These are phyloP conservation scores for Falco naumanni DNA, from an alignment of 2,797 vertebrate species.

Conservation along the genomic window DNA sequence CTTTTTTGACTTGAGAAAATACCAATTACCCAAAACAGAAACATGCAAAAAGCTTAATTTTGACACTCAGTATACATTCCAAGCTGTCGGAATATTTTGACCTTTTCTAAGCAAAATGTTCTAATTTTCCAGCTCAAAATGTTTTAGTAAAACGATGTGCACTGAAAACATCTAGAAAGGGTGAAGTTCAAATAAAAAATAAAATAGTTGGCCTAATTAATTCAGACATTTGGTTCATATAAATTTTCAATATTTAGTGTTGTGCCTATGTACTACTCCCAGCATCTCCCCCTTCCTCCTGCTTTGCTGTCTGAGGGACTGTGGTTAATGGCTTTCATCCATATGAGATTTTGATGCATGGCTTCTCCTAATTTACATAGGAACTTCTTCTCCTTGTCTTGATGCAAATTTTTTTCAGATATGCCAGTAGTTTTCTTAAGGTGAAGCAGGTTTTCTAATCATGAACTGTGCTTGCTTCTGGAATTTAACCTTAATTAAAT, in stretches of 20 bases:
- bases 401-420: background rate
- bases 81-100: background rate
- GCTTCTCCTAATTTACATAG: background rate
- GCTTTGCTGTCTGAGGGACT: background rate
- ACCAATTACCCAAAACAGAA: background rate
- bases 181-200: background rate
- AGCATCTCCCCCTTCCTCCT: background rate
- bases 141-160: background rate
- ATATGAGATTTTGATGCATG: background rate
- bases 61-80: background rate
- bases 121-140: background rate
- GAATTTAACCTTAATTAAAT: background rate
- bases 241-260: background rate
- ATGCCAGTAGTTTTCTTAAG: background rate
- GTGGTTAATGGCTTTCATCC: background rate
- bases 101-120: background rate
- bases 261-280: background rate
- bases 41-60: background rate
- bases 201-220: background rate
- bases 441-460: background rate
- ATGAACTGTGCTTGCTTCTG: background rate
- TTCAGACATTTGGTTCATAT: background rate
- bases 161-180: background rate
- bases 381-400: background rate
- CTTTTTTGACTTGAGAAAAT: background rate